Evolutionary conservation across 2,797 vertebrate species (phyloP), one percentile per base, ranked within the genome.

Genomic region (Vireo griseus): DNA sequence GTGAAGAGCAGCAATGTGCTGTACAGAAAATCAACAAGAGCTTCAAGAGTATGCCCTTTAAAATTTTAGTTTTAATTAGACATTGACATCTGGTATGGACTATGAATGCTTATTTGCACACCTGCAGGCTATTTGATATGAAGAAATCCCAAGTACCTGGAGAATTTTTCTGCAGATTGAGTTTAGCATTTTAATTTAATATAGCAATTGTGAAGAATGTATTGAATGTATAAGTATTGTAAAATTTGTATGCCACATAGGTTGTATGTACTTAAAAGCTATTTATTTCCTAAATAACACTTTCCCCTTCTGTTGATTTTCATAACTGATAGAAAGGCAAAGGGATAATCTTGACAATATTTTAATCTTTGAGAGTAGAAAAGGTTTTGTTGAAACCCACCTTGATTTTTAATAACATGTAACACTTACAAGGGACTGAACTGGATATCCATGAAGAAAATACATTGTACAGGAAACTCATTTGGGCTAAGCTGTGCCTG

Each of bases 1-100:
- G 35, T 44, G 62, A 86, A 75, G 16, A 86, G 16, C 51, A 77
- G 68, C 25, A n/a, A 40, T 13, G 29, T 29, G 54, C 31, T 81
- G 39, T 25, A 42, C 40, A 84, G 40, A 81, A 74, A 81, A 68
- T 16, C n/a, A 51, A 29, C 31, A 62, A 42, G 4, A 37, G 4
- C 37, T 80, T 75, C 50, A 62, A 54, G 58, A 74, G 10, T 13
- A 42, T 52, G 77, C 10, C 59, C 69, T 90, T 88, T 92, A 94
- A 83, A 88, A 29, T 80, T 67, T 80, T 59, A 28, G 63, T 95
- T 97, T 96, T 95, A 94, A 97, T 97, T 93, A 95, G 92, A 59
- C 74, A 55, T 63, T 93, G 94, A 95, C 88, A 96, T 91, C 97
- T 97, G 88, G 37, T 76, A 40, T 44, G 74, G 88, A 50, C 93